Percentiles rank a stretch among this genome's conserved stretches.
These are phyloP conservation scores for Diploptera punctata DNA, from an alignment of 2,888 invertebrate genomes.

Conservation along the genomic window DNA sequence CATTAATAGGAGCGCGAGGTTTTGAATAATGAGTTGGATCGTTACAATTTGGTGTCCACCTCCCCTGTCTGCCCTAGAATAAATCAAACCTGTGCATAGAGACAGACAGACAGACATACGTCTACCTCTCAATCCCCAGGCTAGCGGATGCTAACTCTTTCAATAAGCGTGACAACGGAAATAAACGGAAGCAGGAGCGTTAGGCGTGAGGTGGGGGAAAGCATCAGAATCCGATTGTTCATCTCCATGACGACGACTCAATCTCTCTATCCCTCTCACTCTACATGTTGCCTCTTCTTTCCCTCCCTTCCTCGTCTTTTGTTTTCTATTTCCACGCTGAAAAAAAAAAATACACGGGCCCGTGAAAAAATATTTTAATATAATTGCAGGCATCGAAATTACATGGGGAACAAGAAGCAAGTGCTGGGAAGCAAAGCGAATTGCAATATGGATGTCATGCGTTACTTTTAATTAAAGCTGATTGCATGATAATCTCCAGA, in stretches of 20 bases:
- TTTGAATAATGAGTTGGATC: constrained; percentile 27
- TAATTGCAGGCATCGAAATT: constrained; percentile 21
- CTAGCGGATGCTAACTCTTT: constrained; percentile 33
- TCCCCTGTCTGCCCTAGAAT: constrained; percentile 22
- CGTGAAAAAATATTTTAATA: constrained; percentile 24
- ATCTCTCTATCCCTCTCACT: constrained; percentile 3
- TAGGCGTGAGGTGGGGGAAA: constrained; percentile 7
- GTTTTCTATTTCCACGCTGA: constrained; percentile 5
- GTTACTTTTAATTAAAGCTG: constrained; percentile 30
- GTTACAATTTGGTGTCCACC: constrained; percentile 29
- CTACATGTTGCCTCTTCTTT: constrained; percentile 3
- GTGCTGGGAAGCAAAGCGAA: constrained; percentile 2
- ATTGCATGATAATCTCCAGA: constrained; percentile 19
- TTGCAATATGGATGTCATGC: constrained; percentile 18
- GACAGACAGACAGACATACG: background rate
- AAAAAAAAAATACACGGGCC: constrained; percentile 9
- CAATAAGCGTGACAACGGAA: constrained; percentile 37
- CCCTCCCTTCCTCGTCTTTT: constrained; percentile 13
- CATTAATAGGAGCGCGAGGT: constrained; percentile 16
- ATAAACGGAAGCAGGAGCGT: constrained; percentile 31
- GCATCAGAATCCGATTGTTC: constrained; percentile 37
- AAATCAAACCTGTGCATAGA: constrained; percentile 23
- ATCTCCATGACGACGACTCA: constrained; percentile 37
- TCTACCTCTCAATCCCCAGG: constrained; percentile 15
- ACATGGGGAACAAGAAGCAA: constrained; percentile 6